These are phyloP conservation scores for Ptilonorhynchus violaceus DNA, from an alignment of 2,113 vertebrate species.

Conservation along the genomic window DNA sequence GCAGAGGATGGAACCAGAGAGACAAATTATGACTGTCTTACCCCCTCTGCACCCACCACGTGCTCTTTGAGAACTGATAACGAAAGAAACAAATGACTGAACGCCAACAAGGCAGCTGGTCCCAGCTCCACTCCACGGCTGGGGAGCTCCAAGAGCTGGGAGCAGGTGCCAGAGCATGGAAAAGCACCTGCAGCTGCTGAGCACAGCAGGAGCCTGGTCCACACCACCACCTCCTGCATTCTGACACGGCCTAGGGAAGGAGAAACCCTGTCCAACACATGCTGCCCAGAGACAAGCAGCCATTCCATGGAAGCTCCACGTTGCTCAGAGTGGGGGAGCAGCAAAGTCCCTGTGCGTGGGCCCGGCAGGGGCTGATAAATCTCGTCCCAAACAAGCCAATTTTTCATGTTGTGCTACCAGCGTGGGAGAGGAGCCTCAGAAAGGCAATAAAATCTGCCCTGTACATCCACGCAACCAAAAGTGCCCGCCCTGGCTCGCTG, in stretches of 20 bases:
- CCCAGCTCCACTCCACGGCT: background rate
- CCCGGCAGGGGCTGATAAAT: background rate
- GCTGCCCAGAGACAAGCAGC: background rate
- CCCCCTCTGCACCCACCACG: background rate
- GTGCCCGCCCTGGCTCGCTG: background rate
- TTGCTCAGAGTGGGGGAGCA: background rate
- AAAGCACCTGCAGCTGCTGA: background rate
- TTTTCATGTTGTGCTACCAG: background rate
- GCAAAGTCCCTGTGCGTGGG: background rate
- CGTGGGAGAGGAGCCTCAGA: background rate
- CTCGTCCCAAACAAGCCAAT: accelerated
- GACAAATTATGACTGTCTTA: background rate
- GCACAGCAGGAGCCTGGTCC: background rate
- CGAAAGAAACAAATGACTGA: background rate
- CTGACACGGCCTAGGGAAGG: background rate
- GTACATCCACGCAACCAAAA: background rate
- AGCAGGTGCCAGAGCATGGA: background rate
- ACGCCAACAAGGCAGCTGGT: background rate
- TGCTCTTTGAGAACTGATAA: background rate
- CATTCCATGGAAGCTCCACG: background rate
- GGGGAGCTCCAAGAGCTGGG: background rate
- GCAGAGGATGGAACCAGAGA: background rate
- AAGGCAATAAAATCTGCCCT: background rate
- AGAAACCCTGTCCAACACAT: accelerated
- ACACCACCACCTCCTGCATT: accelerated